Evolutionary conservation across 1,140 invertebrate species (phyloP).

Genomic region (Heliconius eleuchia): DNA sequence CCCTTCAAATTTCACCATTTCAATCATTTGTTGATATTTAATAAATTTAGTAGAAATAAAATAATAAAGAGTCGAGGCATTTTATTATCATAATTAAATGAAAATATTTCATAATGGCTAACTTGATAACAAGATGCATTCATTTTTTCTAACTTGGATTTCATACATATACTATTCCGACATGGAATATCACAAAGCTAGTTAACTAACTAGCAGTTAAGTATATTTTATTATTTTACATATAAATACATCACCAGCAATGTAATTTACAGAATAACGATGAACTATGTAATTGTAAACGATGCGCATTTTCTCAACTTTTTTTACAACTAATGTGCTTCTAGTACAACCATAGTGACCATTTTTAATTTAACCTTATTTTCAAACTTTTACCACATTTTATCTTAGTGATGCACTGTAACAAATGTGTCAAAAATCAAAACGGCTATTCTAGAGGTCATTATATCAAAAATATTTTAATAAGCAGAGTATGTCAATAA

Average conservation of each 20-base stretch:
- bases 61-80: conserved; percentile 54
- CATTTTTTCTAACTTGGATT: conserved; percentile 53
- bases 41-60: conserved; percentile 25
- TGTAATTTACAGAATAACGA: conserved; percentile 31
- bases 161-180: conserved; percentile 56
- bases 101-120: conserved; percentile 60
- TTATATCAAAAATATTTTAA: neutral
- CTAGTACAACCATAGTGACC: conserved; percentile 9
- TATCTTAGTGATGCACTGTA: neutral
- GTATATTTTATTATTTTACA: conserved; percentile 43
- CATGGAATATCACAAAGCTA: conserved; percentile 63
- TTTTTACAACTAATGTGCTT: neutral
- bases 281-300: conserved; percentile 39
- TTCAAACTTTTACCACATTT: neutral
- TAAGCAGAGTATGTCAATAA: neutral
- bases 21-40: no score
- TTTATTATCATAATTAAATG: conserved; percentile 68
- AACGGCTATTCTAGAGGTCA: neutral
- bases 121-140: conserved; percentile 60
- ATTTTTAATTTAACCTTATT: neutral
- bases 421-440: neutral
- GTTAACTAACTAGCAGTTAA: conserved; percentile 48
- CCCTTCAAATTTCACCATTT: no score
- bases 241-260: conserved; percentile 51
- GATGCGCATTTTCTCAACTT: conserved; percentile 43